Evolutionary conservation across 2,113 vertebrate genomes (phyloP), one percentile per base, ranked within the genome.

Genomic region (Pseudopipra pipra): DNA sequence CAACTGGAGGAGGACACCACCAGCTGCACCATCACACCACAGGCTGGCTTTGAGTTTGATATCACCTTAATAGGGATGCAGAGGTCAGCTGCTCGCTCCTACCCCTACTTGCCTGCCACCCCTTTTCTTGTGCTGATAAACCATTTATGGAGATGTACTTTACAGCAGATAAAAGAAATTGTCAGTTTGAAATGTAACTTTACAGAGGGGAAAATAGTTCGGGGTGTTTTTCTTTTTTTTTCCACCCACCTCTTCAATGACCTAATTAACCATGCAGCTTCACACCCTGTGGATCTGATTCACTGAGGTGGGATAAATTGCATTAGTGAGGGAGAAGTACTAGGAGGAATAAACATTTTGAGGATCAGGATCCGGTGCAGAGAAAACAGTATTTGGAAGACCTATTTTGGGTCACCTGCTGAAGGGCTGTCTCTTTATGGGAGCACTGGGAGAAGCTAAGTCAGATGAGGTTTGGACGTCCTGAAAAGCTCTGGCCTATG

Each of bases 401-500:
- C 59, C 14, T 41, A 11, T 47, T 89, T 67, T 39, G 68, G 35
- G 18, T 71, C 30, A 52, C 8, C 21, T 47, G 76, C 20, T 74
- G 62, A 87, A 93, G 58, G 33, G 14, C 46, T 82, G 21, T 35
- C 33, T 90, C 41, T 30, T 73, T 66, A 33, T 59, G 12, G 46
- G 65, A 77, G 9, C 54, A 49, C 35, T 70, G 37, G 47, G 17
- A 89, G 55, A 72, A 80, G n/a, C 37, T 77, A 31, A 4, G 1
- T n/a, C 59, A 61, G 52, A 33, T 0, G 2, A 80, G 28, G 39
- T 71, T 78, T 76, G 0, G 1, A 58, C 30, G 28, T 92, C 52
- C 43, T 21, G 63, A 83, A 49, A 61, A 51, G 30, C 23, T 84
- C 55, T 82, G 39, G 58, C 51, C 20, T 14, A 12, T 49, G 63